Evolutionary conservation across 1,140 invertebrate species (phyloP), one percentile per base, ranked within the genome.

Genomic region (Drosophila biarmipes): DNA sequence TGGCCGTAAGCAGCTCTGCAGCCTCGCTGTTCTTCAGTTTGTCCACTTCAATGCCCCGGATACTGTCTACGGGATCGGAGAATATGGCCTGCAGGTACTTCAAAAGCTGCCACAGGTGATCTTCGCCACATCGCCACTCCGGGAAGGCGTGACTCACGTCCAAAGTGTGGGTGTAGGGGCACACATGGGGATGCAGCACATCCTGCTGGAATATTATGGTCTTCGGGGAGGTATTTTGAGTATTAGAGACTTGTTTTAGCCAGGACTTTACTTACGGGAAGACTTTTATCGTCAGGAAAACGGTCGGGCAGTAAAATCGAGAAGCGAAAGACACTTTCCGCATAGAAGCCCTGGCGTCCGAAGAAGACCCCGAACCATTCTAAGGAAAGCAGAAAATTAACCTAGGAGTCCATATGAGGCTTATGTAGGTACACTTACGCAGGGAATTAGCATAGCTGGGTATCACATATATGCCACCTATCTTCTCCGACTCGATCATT

Each of bases 351-450:
- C 92, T 96, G 95, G 78, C 97, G 94, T 58, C 98, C 94, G 93
- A 98, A 99, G 82, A 98, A 94, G 14, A 98, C 96, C 68, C 98
- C 98, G 94, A 96, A 98, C 98, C 98, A 99, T 74, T 96, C 97
- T 98, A 91, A 11, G 38, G 75, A 43, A 27, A 49, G 11, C 0
- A 10, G 0, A 0, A 34, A 45, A 31, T 53, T 14, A 15, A 4
- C 0, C 4, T 19, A 21, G 4, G 2, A 7, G 12, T 27, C 1
- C 10, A 17, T 2, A 8, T 7, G 6, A 1, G 0, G n/a, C 10
- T 27, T 37, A 27, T 21, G 11, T 67, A 94, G 94, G 67, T 73
- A 80, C 76, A 84, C 92, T 89, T 69, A 89, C 96, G 75, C 78
- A 96, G 94, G 43, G 96, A 95, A 90, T 94, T 96, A 80, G 95